phyloP scores from a whole-genome alignment of 1,140 invertebrate genomes.

The Helicoverpa armigera region DNA sequence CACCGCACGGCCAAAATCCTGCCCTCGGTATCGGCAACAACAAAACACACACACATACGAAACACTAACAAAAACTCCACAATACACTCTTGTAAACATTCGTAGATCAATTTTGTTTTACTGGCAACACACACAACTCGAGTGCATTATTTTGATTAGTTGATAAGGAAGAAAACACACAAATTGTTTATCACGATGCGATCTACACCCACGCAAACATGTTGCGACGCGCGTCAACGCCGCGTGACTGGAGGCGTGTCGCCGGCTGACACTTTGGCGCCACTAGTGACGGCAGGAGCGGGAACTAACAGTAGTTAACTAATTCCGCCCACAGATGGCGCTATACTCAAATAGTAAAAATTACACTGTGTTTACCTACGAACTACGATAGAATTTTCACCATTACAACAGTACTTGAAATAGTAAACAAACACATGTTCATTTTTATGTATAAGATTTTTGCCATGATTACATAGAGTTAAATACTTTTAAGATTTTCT shows the following conservation, averaged over 20 bases:
- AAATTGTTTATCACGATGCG: slow-evolving; percentile 78
- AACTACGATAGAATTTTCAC: slow-evolving; percentile 34
- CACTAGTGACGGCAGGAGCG: slow-evolving; percentile 48
- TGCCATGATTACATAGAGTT: too few species aligned
- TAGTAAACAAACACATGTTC: slow-evolving; percentile 40
- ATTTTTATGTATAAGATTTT: not conserved
- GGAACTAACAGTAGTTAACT: slow-evolving; percentile 61
- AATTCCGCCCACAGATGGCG: slow-evolving; percentile 70
- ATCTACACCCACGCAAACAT: slow-evolving; percentile 82
- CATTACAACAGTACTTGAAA: slow-evolving; percentile 35
- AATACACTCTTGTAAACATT: slow-evolving; percentile 62
- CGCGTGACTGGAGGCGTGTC: slow-evolving; percentile 84
- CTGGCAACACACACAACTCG: slow-evolving; percentile 42
- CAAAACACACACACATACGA: slow-evolving; percentile 78
- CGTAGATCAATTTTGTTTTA: slow-evolving; percentile 43
- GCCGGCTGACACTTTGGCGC: slow-evolving; percentile 82
- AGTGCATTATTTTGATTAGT: slow-evolving; percentile 59
- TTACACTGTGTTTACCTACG: slow-evolving; percentile 43
- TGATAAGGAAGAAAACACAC: slow-evolving; percentile 80
- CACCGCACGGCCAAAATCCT: slow-evolving; percentile 82
- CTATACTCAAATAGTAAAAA: slow-evolving; percentile 45
- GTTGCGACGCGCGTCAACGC: slow-evolving; percentile 83
- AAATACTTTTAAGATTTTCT: too few species aligned
- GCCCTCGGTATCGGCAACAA: slow-evolving; percentile 76
- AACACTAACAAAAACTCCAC: slow-evolving; percentile 76